Evolutionary conservation across 2,797 vertebrate genomes (phyloP), one percentile per base, ranked within the genome.

Genomic region (Acomys russatus): DNA sequence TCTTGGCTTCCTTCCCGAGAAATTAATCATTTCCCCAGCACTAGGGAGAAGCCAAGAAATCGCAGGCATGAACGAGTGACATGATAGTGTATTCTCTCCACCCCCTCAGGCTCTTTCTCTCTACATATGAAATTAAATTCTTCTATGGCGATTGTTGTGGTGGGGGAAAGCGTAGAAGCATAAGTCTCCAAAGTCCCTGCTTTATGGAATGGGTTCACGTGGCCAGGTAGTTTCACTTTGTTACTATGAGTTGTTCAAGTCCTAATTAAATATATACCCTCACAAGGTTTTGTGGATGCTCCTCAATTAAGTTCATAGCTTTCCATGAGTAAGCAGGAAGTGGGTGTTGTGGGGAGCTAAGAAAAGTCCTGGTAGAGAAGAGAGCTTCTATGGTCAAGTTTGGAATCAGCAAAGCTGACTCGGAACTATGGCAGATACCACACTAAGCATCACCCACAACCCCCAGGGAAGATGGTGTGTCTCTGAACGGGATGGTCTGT

Each of bases 1-100:
- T 91, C 90, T 95, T 97, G 97, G 97, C 96, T 97, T 91, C 83
- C 23, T 87, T 97, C 96, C 97, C 73, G 10, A 94, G 94, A 94
- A 97, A 97, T 97, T 97, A 96, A 97, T 98, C 97, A 96, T 94
- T 96, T 91, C 88, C 89, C 15, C 33, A 70, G 96, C 90, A 89
- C 93, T 44, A 76, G n/a, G 92, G 74, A 97, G 92, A 96, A 94
- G 92, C 95, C 86, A 96, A 94, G 95, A 95, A 97, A 93, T 94
- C 11, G 14, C 76, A 97, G 95, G 93, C 83, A 80, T 74, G 93
- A 97, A 96, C 97, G 96, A 97, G 93, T 90, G 96, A 93, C 92
- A 97, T 15, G 86, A 89, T 12, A 66, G 88, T 38, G 56, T 77
- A 74, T 94, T 96, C 94, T 90, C 96, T 73, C 91, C 49, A 2